A percentile compares a stretch with the other conserved stretches of the same genome.
phyloP scores from a whole-genome alignment of 2,113 vertebrate genomes.

The Melanostigma gelatinosum region DNA sequence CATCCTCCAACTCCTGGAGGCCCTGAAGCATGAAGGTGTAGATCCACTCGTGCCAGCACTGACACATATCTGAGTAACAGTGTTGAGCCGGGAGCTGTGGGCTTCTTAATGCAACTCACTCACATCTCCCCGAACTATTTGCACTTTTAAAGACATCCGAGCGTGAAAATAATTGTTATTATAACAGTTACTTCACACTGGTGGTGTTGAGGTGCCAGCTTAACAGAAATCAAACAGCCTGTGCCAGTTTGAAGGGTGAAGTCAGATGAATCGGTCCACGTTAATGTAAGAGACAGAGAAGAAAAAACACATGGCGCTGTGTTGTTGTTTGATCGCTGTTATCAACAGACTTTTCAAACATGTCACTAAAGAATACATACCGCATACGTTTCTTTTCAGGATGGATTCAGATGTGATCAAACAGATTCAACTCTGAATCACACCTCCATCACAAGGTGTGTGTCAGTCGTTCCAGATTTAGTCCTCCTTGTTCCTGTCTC shows the following conservation, averaged over 20 bases:
- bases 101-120: conserved; percentile 24
- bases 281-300: background rate
- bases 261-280: background rate
- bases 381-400: background rate
- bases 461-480: background rate
- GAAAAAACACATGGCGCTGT: background rate
- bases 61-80: conserved; percentile 33
- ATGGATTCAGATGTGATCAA: conserved; percentile 41
- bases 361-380: conserved; percentile 36
- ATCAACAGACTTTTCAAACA: background rate
- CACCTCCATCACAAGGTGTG: background rate
- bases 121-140: background rate
- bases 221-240: background rate
- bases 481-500: background rate
- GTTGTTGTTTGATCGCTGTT: background rate
- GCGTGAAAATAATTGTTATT: background rate
- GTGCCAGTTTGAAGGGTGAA: background rate
- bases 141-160: background rate
- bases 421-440: background rate
- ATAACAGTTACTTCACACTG: background rate
- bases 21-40: background rate
- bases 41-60: conserved; percentile 6
- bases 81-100: conserved; percentile 20
- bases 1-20: background rate
- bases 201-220: background rate